phyloP scores from a whole-genome alignment of 2,888 invertebrate species.

The Ditylenchus weischeri region DNA sequence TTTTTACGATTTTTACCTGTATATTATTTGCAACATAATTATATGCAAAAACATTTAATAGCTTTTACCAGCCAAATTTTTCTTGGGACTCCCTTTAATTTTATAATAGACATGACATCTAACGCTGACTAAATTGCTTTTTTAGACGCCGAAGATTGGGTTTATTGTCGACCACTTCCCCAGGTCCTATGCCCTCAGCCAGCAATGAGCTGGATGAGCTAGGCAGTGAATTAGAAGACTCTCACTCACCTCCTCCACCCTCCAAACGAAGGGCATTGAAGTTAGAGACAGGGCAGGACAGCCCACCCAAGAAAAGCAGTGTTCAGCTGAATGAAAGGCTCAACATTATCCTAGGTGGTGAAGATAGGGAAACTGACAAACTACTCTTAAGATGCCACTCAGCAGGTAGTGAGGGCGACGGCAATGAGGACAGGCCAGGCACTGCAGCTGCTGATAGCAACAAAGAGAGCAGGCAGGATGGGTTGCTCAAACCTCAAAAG shows the following conservation, averaged over 20 bases:
- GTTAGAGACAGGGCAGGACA: background rate
- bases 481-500: slow-evolving; percentile 23
- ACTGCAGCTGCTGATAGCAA: background rate
- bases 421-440: background rate
- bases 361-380: background rate
- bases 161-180: too few species aligned
- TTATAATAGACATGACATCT: too few species aligned
- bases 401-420: background rate
- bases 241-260: background rate
- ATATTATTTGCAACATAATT: too few species aligned
- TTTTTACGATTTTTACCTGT: too few species aligned
- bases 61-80: too few species aligned
- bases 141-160: too few species aligned
- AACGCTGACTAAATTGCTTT: too few species aligned
- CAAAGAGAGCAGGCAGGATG: slow-evolving; percentile 8
- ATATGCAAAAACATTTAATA: too few species aligned
- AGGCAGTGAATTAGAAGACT: slow-evolving; percentile 7
- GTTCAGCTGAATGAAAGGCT: slow-evolving; percentile 3
- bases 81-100: too few species aligned
- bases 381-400: background rate
- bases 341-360: background rate
- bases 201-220: background rate
- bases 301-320: background rate
- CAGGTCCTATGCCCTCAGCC: slow-evolving; percentile 4
- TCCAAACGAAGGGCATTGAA: too few species aligned